phyloP scores from a whole-genome alignment of 2,888 invertebrate genomes.

The Napeogenes sylphis region DNA sequence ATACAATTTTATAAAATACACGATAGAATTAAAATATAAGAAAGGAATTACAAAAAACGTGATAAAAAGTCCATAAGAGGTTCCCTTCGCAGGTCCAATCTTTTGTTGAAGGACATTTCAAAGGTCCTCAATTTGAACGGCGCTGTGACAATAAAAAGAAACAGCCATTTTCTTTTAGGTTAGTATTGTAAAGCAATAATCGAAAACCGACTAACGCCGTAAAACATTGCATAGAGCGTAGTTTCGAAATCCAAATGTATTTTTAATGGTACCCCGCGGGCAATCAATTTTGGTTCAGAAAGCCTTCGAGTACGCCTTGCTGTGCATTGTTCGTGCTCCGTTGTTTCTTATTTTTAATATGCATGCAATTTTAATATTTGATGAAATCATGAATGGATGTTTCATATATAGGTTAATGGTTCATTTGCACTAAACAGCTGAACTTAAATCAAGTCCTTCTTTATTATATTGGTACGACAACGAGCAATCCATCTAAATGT shows the following conservation, averaged over 20 bases:
- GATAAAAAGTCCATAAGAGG: slow-evolving; percentile 17
- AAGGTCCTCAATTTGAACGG: slow-evolving; percentile 1
- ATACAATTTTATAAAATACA: neutral
- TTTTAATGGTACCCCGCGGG: slow-evolving; percentile 54
- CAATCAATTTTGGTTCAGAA: slow-evolving; percentile 47
- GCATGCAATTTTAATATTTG: slow-evolving; percentile 25
- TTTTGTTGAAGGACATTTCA: slow-evolving; percentile 15
- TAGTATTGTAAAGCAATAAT: slow-evolving; percentile 24
- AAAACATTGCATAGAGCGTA: slow-evolving; percentile 34
- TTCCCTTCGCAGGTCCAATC: slow-evolving; percentile 17
- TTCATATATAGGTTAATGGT: neutral
- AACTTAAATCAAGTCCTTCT: no score
- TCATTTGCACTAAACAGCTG: neutral
- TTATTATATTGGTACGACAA: no score
- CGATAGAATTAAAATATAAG: neutral
- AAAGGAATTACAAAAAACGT: slow-evolving; percentile 12
- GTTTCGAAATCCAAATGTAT: slow-evolving; percentile 48
- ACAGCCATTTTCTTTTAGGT: slow-evolving; percentile 13
- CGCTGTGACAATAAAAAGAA: slow-evolving; percentile 5
- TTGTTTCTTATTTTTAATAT: slow-evolving; percentile 22
- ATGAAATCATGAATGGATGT: slow-evolving; percentile 2
- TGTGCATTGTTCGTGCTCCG: slow-evolving; percentile 28
- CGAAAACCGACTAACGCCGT: slow-evolving; percentile 29
- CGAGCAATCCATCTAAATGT: no score
- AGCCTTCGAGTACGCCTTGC: slow-evolving; percentile 32